Conservation (phyloP, 2,888 invertebrate species). For the Ethmia dodecea region DNA sequence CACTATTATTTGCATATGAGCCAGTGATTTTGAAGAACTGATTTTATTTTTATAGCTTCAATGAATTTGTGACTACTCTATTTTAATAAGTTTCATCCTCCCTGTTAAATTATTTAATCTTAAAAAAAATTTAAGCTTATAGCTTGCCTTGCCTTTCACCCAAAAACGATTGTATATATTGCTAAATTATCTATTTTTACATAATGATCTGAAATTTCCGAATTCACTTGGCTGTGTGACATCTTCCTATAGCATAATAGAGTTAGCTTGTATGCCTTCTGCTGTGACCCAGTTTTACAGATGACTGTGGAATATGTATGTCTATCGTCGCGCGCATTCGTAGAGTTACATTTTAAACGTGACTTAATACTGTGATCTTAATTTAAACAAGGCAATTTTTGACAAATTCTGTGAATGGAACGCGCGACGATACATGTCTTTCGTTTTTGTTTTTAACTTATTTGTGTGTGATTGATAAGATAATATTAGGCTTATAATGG, state of each 20-base stretch:
- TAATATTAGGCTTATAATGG: constrained; percentile 62
- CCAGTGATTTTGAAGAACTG: constrained; percentile 32
- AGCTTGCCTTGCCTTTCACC: too few species aligned
- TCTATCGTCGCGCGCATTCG: constrained; percentile 62
- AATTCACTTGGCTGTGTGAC: constrained; percentile 48
- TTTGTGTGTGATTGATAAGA: too few species aligned
- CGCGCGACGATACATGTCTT: constrained; percentile 54
- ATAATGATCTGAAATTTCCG: constrained; percentile 27
- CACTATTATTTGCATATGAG: constrained; percentile 28
- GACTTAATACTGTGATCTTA: constrained; percentile 78
- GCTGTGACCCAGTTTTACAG: constrained; percentile 52
- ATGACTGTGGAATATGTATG: constrained; percentile 76
- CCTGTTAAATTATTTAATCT: too few species aligned
- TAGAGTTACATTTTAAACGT: constrained; percentile 68
- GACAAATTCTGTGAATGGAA: constrained; percentile 65
- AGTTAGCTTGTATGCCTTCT: constrained; percentile 27
- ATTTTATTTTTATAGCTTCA: background rate
- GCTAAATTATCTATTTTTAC: too few species aligned
- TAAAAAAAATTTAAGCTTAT: too few species aligned
- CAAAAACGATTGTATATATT: too few species aligned
- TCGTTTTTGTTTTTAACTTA: constrained; percentile 62
- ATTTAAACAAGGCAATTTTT: constrained; percentile 72
- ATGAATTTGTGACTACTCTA: too few species aligned
- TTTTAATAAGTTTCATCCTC: background rate
- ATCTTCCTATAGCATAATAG: constrained; percentile 42